Evolutionary conservation across 2,113 vertebrate genomes (phyloP).

Genomic region (Psettodes erumei): DNA sequence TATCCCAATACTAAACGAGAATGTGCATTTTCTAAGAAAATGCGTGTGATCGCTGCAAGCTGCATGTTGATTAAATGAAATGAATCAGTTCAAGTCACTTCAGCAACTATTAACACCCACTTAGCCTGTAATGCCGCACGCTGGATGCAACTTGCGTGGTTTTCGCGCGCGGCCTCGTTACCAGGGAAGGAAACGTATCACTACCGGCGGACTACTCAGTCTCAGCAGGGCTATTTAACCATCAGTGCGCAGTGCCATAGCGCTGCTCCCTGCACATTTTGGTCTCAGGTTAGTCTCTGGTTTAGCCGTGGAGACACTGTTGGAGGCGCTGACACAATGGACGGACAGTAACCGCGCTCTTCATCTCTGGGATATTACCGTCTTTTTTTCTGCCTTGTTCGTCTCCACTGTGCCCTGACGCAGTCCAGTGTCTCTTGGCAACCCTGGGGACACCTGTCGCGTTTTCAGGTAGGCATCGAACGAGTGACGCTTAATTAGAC

Average conservation of each 20-base stretch:
- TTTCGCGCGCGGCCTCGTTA: neutral
- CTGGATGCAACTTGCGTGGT: neutral
- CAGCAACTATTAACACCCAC: neutral
- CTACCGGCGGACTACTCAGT: neutral
- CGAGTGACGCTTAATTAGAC: conserved; percentile 3
- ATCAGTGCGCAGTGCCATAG: neutral
- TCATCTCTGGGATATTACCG: neutral
- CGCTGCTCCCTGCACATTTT: conserved; percentile 3
- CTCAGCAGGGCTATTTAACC: neutral
- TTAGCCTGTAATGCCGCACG: neutral
- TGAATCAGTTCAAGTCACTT: no score
- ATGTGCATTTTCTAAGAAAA: no score
- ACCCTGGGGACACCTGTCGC: conserved; percentile 39
- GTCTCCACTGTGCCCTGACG: neutral
- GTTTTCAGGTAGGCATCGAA: conserved; percentile 23
- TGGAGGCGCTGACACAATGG: conserved; percentile 18
- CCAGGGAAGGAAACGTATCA: neutral
- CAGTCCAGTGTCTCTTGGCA: neutral
- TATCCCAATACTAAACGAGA: no score
- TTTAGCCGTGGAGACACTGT: conserved; percentile 4
- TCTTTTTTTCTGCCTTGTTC: neutral
- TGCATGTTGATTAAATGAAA: neutral
- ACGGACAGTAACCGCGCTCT: conserved; percentile 6
- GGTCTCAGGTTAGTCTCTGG: conserved; percentile 13
- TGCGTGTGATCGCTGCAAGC: no score